Percentiles rank a stretch among this genome's conserved stretches.
Evolutionary conservation across 2,797 vertebrate genomes (phyloP).

Genomic region (Dallia pectoralis): DNA sequence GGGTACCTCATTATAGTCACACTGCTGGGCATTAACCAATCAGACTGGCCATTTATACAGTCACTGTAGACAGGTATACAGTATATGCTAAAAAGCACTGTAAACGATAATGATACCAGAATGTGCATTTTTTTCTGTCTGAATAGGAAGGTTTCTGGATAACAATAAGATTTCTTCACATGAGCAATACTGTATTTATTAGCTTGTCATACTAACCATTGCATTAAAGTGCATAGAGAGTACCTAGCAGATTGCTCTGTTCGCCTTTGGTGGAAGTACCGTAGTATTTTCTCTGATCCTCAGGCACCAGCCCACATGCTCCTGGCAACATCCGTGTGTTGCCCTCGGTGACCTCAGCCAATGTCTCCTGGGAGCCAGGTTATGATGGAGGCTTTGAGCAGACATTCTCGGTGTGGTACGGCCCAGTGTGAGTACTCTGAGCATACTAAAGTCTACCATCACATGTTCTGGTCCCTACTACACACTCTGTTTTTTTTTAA

Average conservation of each 20-base stretch:
- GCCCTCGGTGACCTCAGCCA: conserved; percentile 92
- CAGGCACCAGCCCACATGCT: conserved; percentile 98
- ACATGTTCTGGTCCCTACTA: neutral
- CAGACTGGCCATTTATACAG: neutral
- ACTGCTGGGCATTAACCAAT: conserved; percentile 12
- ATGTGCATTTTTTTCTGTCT: conserved; percentile 18
- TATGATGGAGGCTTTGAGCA: conserved; percentile 98
- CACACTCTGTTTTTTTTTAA: no score
- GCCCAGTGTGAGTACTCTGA: conserved; percentile 98
- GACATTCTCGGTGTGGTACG: conserved; percentile 99
- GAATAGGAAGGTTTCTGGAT: neutral
- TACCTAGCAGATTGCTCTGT: neutral
- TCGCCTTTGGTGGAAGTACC: neutral
- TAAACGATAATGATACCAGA: conserved; percentile 19
- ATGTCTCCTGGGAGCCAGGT: conserved; percentile 97
- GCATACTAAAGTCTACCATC: conserved; percentile 68
- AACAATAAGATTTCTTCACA: neutral
- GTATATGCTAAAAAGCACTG: conserved; percentile 4
- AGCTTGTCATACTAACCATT: neutral
- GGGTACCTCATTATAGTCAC: conserved; percentile 37
- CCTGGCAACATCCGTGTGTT: conserved; percentile 89
- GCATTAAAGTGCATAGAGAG: neutral
- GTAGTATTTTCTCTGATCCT: conserved; percentile 26
- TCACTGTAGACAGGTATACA: neutral
- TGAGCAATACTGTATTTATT: neutral